Base-by-base conservation (phyloP, 2,888 invertebrate species). In the Zaprionus lineosus region DNA sequence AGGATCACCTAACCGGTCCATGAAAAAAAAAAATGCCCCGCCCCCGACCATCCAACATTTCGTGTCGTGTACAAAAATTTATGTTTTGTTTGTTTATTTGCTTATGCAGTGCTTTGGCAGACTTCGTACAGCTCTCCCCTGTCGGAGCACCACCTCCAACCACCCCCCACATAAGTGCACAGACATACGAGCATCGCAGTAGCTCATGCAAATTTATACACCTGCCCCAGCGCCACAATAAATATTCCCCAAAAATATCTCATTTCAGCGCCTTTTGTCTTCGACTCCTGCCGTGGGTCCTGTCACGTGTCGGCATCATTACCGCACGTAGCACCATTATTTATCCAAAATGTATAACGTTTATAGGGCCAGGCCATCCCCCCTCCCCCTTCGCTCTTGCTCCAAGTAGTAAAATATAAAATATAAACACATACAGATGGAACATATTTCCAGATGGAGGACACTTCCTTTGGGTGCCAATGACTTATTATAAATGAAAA, bases 251-350 rank as follows among this genome's bases (percentile, higher is more conserved):
- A 68, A 79, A 83, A 63, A 78, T 78, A 78, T 78, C 83, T 78
- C 70, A 83, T 83, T 79, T 78, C 78, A 83, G 77, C 78, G 84
- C 71, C 84, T 76, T 76, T 79, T 79, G 76, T 75, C 81, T 75
- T 72, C 75, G 55, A 46, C 48, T 57, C 55, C 55, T 62, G 51
- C 46, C 59, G 81, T 74, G 74, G 86, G 82, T n/a, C 86, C 86
- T 78, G 89, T 88, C 88, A 88, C 89, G 88, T 88, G 88, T 86
- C 84, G 82, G 78, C 86, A 82, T 88, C 87, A 89, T 88, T 88
- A 88, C 87, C 61, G 78, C 89, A 88, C 88, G 88, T 88, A 88
- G 78, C 86, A 77, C 77, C 78, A 78, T 82, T 88, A 82, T 88
- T 85, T 87, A 85, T 81, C 76, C 64, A 83, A 83, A 83, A 82